Evolutionary conservation across 2,888 invertebrate species (phyloP), one percentile per base, ranked within the genome.

Genomic region (Carterocephalus palaemon): DNA sequence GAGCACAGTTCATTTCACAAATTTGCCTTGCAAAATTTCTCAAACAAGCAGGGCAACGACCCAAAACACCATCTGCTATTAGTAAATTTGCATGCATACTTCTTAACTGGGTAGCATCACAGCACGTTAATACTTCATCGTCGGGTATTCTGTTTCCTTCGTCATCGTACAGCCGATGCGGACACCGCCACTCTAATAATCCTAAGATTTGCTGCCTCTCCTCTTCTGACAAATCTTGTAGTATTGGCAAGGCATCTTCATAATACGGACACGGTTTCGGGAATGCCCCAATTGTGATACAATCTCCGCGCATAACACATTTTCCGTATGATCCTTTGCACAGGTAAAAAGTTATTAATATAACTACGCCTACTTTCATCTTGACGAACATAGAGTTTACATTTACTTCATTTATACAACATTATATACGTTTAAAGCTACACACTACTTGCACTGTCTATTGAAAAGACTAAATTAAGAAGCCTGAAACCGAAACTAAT

Each of bases 1-100:
- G 90, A 2, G 90, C 88, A 72, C 98, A 98, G 3, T 94, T 92
- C 75, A 95, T 88, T 54, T 92, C 90, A 67, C 98, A 98, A 55
- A 94, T 92, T 24, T 92, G 88, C 31, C 90, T 85, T 4, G 90
- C 88, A 57, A 96, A 90, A 70, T 98, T 98, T 47, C 88, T 81
- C 1, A 89, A 73, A 64, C 98, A 98, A 0, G 93, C 90, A 0
- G 95, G 93, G 67, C 98, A 98, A 26, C 96, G 88, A 2, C 90
- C 89, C 13, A 95, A 90, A 0, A 96, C 73, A 38, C 90, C 88
- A 29, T 91, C 90, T 0, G 93, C 92, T 49, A 92, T 75, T 1
- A 70, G 53, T 52, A 95, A 79, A 29, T 88, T 90, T 0, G 64
- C 49, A 0, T 88, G 72, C 84, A 92, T 88, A 1, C 67, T 70